Percentiles rank a stretch among this genome's conserved stretches.
Conservation (phyloP, 1,140 invertebrate genomes). For the Rhynchophorus ferrugineus region DNA sequence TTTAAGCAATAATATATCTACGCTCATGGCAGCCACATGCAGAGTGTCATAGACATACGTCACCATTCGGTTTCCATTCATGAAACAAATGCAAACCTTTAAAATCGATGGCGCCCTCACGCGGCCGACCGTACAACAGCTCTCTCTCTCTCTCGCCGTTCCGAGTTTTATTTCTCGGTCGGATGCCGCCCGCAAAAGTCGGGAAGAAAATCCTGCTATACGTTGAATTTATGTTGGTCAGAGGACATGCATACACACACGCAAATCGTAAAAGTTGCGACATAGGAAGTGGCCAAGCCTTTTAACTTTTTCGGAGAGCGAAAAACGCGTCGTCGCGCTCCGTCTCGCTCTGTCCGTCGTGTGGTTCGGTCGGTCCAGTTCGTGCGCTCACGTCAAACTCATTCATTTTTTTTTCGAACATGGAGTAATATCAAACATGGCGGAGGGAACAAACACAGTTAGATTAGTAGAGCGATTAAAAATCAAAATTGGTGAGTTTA, state of each 20-base stretch:
- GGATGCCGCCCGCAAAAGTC: not conserved
- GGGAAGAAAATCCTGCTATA: not conserved
- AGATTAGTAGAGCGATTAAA: conserved; percentile 78
- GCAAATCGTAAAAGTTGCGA: conserved; percentile 9
- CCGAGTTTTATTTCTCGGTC: not conserved
- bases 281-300: conserved; percentile 15
- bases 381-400: conserved; percentile 18
- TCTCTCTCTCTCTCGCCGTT: not conserved
- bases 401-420: conserved; percentile 27
- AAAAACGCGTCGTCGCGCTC: conserved; percentile 11
- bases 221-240: too few species aligned
- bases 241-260: too few species aligned
- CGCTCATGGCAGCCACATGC: conserved; percentile 5
- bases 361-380: conserved; percentile 4
- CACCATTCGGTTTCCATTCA: conserved; percentile 9
- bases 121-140: not conserved
- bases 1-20: too few species aligned
- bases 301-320: conserved; percentile 12
- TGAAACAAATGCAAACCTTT: conserved; percentile 12
- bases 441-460: conserved; percentile 74
- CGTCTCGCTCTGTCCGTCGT: conserved; percentile 7
- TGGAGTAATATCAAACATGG: conserved; percentile 70
- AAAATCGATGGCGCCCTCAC: conserved; percentile 10
- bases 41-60: conserved; percentile 9
- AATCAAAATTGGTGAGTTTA: conserved; percentile 71